Percentiles rank a stretch among this genome's conserved stretches.
phyloP scores from a whole-genome alignment of 2,797 vertebrate species.

The Epinephelus malabaricus region DNA sequence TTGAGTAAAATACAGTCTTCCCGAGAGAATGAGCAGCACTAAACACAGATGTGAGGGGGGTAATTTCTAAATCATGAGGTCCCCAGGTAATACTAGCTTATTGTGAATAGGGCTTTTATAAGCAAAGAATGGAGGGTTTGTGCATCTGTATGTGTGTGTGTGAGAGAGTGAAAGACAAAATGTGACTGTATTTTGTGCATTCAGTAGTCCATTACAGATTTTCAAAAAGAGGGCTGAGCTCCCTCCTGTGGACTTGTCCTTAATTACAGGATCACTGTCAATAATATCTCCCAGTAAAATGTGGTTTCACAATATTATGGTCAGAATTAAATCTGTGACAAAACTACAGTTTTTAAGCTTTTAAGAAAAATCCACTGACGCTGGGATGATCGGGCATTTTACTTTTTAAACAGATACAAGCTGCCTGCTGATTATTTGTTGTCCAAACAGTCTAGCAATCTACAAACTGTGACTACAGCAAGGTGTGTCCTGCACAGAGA shows the following conservation, averaged over 20 bases:
- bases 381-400: constrained; percentile 9
- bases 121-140: not conserved
- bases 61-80: no score
- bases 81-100: no score
- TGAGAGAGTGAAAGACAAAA: not conserved
- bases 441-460: not conserved
- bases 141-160: constrained; percentile 16
- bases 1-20: no score
- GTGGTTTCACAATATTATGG: constrained; percentile 21
- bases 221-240: constrained; percentile 34
- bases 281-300: constrained; percentile 18
- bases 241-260: constrained; percentile 65
- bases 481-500: not conserved
- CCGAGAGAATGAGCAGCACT: no score
- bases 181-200: constrained; percentile 12
- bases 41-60: no score
- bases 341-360: constrained; percentile 12
- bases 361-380: not conserved
- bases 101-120: constrained; percentile 24
- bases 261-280: constrained; percentile 49
- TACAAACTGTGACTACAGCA: constrained; percentile 16
- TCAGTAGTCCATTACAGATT: constrained; percentile 12
- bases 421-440: constrained; percentile 19
- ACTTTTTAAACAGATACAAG: constrained; percentile 3
- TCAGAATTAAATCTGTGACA: constrained; percentile 20